Evolutionary conservation across 2,797 vertebrate genomes (phyloP), one percentile per base, ranked within the genome.

Genomic region (Babyrousa celebensis): DNA sequence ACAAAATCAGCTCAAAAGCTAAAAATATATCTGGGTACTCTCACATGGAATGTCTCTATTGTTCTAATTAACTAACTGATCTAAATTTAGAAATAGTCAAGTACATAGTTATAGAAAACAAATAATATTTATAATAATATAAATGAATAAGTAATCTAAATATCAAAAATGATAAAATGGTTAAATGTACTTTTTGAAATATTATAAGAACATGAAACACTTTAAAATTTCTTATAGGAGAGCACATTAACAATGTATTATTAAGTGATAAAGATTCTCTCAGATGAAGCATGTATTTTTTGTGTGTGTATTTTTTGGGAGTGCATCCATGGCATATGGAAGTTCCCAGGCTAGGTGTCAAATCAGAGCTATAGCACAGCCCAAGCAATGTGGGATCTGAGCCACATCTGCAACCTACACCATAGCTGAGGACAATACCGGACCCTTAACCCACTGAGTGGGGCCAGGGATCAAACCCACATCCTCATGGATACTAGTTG

Each of bases 51-150:
- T 90, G n/a, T 17, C 9, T 62, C 14, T 82, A 17, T 82, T 79
- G 17, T 68, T 92, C 85, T 48, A 90, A 84, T 84, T 93, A 78
- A 43, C 71, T 71, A 82, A 90, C n/a, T 60, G 78, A 79, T 52
- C 15, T 17, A n/a, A 82, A 43, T 40, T 82, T 89, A 74, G 68
- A 77, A 72, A 21, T 67, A 21, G 1, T 32, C 16, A 94, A 27
- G n/a, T 86, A 3, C 3, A 91, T 40, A 74, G 2, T 82, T 82
- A 32, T 0, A 90, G n/a, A 29, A 3, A 89, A 58, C 9, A 79
- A 87, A 77, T 80, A 1, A 5, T 85, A 56, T 80, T 62, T 56
- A 40, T 54, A 65, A 68, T 8, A 86, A 4, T 74, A 0, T 40
- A 32, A 86, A 74, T 18, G 8, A 4, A 14, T 63, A 27, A 86